Conservation (phyloP, 2,113 vertebrate species). For the Perca fluviatilis region DNA sequence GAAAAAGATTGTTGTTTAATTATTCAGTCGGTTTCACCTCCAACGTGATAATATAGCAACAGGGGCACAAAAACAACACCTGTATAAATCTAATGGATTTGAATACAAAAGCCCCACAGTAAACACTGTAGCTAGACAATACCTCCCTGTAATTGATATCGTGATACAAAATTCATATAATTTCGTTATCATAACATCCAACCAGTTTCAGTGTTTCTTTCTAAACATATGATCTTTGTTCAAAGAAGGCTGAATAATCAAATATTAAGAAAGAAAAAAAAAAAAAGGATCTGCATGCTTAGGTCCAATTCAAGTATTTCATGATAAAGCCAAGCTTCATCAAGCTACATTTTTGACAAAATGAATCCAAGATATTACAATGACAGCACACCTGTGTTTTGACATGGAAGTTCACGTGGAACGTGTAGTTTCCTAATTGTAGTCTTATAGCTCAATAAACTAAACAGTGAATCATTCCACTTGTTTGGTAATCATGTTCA, state of each 20-base stretch:
- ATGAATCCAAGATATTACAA: background rate
- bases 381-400: background rate
- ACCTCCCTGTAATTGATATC: background rate
- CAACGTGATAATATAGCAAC: conserved; percentile 20
- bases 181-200: background rate
- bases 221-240: background rate
- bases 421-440: background rate
- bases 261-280: background rate
- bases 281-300: background rate
- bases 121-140: background rate
- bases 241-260: background rate
- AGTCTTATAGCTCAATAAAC: background rate
- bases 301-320: background rate
- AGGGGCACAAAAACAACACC: conserved; percentile 4
- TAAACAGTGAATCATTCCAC: background rate
- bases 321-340: background rate
- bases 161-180: background rate
- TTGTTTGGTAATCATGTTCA: background rate
- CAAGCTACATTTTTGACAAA: background rate
- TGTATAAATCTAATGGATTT: conserved; percentile 5
- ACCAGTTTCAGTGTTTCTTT: background rate
- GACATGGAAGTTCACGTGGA: background rate
- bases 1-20: background rate
- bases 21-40: conserved; percentile 25
- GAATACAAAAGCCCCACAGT: conserved; percentile 9